phyloP scores from a whole-genome alignment of 2,113 vertebrate genomes.

The Pan paniscus region DNA sequence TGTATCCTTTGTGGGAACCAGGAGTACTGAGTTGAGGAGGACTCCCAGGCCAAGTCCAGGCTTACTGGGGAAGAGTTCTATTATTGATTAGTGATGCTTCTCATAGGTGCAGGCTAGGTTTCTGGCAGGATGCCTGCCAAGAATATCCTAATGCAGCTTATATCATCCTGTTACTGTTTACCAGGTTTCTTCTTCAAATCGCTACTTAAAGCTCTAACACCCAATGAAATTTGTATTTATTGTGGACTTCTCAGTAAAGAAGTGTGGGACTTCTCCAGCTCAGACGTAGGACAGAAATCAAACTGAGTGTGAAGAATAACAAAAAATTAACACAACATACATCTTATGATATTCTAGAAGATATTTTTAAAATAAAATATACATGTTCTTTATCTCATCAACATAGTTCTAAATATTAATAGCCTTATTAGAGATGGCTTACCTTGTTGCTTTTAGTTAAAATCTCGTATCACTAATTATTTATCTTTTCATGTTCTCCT shows the following conservation, averaged over 20 bases:
- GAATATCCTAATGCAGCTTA: background rate
- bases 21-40: background rate
- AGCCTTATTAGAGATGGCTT: background rate
- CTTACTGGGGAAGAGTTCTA: background rate
- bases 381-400: background rate
- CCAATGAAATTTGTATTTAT: background rate
- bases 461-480: background rate
- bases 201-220: background rate
- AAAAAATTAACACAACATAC: too few species aligned
- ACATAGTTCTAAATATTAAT: background rate
- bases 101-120: background rate
- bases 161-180: background rate
- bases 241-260: too few species aligned
- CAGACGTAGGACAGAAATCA: too few species aligned
- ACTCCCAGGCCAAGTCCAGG: background rate
- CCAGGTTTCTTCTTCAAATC: slow-evolving; percentile 10
- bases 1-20: background rate
- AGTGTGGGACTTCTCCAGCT: too few species aligned
- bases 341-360: too few species aligned
- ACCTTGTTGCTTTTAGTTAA: background rate
- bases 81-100: background rate
- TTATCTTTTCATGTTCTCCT: background rate
- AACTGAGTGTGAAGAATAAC: too few species aligned
- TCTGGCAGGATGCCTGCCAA: background rate
- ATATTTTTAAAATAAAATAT: background rate